Conservation (phyloP, 1,140 invertebrate species). For the Condylostylus longicornis region DNA sequence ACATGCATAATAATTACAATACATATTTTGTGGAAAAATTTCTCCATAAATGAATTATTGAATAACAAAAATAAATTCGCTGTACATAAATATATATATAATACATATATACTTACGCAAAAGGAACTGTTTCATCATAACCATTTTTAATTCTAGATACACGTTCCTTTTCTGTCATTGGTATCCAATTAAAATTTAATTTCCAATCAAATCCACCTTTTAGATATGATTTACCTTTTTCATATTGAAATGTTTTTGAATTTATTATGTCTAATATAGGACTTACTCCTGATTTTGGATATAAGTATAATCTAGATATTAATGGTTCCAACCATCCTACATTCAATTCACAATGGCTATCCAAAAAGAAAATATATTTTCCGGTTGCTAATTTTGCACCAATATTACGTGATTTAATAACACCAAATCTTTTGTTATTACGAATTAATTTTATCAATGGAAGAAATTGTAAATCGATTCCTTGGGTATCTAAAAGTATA, state of each 20-base stretch:
- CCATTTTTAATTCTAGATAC: not conserved
- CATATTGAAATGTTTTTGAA: constrained; percentile 39
- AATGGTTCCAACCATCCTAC: constrained; percentile 51
- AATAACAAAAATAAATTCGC: no score
- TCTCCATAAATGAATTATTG: no score
- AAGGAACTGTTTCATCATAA: not conserved
- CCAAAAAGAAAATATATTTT: constrained; percentile 61
- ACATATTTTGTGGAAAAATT: no score
- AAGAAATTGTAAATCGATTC: constrained; percentile 23
- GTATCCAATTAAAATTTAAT: constrained; percentile 90
- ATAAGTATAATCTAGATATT: constrained; percentile 33
- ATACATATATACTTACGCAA: no score
- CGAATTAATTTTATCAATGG: constrained; percentile 49
- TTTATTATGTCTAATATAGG: constrained; percentile 46
- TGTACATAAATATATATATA: no score
- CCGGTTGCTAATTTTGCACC: constrained; percentile 49
- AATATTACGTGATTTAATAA: constrained; percentile 56
- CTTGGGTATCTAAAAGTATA: not conserved
- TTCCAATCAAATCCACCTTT: constrained; percentile 89
- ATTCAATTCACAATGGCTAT: constrained; percentile 69
- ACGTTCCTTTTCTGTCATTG: constrained; percentile 43
- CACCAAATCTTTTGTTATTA: constrained; percentile 57
- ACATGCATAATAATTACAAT: no score
- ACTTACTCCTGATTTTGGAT: constrained; percentile 33
- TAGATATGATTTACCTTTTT: constrained; percentile 46